phyloP scores from a whole-genome alignment of 2,888 invertebrate species.

The Brachypalpus laphriformis region DNA sequence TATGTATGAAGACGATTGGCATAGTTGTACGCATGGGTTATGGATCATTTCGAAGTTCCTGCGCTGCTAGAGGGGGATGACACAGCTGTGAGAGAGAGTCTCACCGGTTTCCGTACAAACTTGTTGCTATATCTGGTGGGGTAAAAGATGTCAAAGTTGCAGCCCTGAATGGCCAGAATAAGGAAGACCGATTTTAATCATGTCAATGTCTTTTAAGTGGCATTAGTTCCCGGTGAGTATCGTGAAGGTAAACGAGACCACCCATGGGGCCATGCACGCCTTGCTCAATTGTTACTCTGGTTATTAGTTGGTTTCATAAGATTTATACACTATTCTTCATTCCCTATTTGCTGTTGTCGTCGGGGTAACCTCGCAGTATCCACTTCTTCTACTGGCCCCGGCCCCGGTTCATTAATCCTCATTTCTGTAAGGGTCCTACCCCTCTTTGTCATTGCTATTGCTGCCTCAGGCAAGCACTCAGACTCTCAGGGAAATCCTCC shows the following conservation, averaged over 20 bases:
- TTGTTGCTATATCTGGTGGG: constrained; percentile 89
- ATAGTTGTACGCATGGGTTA: constrained; percentile 96
- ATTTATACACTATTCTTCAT: background rate
- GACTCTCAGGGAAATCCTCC: too few species aligned
- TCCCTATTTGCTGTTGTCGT: too few species aligned
- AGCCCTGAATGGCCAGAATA: constrained; percentile 89
- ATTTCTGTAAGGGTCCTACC: too few species aligned
- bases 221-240: constrained; percentile 93
- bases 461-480: too few species aligned
- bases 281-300: constrained; percentile 85
- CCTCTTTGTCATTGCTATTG: too few species aligned
- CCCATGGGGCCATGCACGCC: constrained; percentile 86
- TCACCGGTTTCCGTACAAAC: constrained; percentile 91
- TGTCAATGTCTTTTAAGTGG: constrained; percentile 91
- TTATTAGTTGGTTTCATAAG: constrained; percentile 7
- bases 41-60: constrained; percentile 94
- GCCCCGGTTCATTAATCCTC: too few species aligned
- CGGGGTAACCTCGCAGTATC: too few species aligned
- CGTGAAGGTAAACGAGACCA: constrained; percentile 83
- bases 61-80: constrained; percentile 84
- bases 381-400: too few species aligned
- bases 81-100: constrained; percentile 88
- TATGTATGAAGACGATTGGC: constrained; percentile 95
- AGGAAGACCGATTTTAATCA: constrained; percentile 91
- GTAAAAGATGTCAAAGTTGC: constrained; percentile 88